phyloP scores from a whole-genome alignment of 2,888 invertebrate genomes.

The Ornithoptera priamus region DNA sequence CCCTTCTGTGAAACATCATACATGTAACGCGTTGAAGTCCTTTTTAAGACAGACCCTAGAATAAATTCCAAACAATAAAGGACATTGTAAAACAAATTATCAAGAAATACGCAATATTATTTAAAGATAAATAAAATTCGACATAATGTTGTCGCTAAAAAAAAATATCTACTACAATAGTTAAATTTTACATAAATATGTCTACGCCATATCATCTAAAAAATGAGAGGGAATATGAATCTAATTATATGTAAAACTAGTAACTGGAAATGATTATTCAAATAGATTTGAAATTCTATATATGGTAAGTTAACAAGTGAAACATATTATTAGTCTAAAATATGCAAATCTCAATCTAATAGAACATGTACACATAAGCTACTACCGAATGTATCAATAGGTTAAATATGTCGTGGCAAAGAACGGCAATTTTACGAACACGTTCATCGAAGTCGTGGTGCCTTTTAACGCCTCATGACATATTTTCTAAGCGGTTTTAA shows the following conservation, averaged over 20 bases:
- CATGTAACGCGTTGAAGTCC: slow-evolving; percentile 61
- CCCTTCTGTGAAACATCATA: slow-evolving; percentile 26
- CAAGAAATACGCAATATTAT: neutral
- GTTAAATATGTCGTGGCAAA: slow-evolving; percentile 16
- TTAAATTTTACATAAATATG: too few relatives aligned
- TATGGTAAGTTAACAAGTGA: neutral
- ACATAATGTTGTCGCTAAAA: neutral
- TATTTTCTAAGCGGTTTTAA: slow-evolving; percentile 22
- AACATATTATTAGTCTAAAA: neutral
- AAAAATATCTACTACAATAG: neutral
- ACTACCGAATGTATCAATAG: slow-evolving; percentile 6
- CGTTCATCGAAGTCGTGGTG: slow-evolving; percentile 18
- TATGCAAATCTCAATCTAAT: neutral
- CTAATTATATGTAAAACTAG: too few relatives aligned
- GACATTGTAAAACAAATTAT: neutral
- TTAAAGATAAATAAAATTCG: neutral
- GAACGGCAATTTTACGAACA: slow-evolving; percentile 28
- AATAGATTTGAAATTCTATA: neutral
- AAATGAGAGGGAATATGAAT: too few relatives aligned
- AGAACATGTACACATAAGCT: neutral
- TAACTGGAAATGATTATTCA: neutral
- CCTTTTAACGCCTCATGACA: slow-evolving; percentile 28
- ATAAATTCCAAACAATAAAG: neutral
- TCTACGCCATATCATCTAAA: too few relatives aligned
- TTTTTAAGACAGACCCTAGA: slow-evolving; percentile 37